Conservation (phyloP, 2,113 vertebrate genomes). For the Struthidea cinerea region DNA sequence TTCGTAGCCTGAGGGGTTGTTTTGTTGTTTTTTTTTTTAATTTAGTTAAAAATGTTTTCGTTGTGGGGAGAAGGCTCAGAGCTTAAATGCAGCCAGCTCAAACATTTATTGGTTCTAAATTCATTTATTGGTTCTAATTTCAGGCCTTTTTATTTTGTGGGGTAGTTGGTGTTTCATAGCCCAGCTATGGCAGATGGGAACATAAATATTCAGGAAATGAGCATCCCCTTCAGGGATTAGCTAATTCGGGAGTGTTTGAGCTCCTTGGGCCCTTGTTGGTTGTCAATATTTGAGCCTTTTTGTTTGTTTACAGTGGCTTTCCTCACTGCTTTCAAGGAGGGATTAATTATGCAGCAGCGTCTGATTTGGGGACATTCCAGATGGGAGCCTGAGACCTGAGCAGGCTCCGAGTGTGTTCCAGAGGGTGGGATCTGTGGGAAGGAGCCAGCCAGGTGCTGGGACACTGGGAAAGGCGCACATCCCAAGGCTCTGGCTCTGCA, state of each 20-base stretch:
- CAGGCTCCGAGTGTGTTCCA: not conserved
- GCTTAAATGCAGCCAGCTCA: not conserved
- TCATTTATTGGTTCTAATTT: not conserved
- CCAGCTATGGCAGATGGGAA: conserved; percentile 6
- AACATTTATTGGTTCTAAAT: not conserved
- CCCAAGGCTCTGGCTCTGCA: not conserved
- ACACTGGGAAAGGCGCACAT: not conserved
- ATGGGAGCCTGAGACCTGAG: not conserved
- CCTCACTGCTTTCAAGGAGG: not conserved
- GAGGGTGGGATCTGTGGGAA: not conserved
- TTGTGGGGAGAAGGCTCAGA: fast-evolving
- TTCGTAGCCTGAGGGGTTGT: not conserved
- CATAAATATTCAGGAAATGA: not conserved
- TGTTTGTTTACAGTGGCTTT: not conserved
- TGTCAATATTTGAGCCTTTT: not conserved
- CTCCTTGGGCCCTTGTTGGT: not conserved
- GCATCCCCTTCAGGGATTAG: conserved; percentile 1
- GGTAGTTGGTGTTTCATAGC: not conserved
- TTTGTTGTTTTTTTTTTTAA: not conserved
- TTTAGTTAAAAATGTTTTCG: not conserved
- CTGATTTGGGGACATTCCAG: not conserved
- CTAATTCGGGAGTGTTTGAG: not conserved
- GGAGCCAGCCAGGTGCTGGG: not conserved
- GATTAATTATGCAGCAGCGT: not conserved
- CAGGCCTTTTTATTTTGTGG: not conserved